Conservation (phyloP, 2,888 invertebrate species). For the Operophtera brumata region DNA sequence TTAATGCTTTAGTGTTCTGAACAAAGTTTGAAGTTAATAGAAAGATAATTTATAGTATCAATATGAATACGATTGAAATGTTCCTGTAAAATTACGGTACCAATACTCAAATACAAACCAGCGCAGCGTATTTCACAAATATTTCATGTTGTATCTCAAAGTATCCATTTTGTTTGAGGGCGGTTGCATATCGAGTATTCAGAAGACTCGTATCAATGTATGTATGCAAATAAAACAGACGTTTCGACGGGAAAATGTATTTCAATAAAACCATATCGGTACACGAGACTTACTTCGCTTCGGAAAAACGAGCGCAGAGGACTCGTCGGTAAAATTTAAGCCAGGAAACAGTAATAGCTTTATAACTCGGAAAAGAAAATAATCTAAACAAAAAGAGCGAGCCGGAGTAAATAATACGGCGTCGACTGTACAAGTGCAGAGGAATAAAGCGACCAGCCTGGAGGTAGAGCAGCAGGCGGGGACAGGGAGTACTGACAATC, state of each 20-base stretch:
- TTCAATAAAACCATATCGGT: conserved; percentile 43
- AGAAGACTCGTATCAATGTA: conserved; percentile 38
- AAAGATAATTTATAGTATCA: background rate
- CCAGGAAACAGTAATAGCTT: conserved; percentile 58
- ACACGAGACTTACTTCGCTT: conserved; percentile 27
- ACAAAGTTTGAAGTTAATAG: background rate
- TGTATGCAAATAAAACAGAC: conserved; percentile 48
- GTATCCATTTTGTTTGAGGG: conserved; percentile 31
- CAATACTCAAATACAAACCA: conserved; percentile 23
- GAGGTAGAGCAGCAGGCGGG: conserved; percentile 45
- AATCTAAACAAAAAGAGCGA: conserved; percentile 60
- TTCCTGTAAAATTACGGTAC: conserved; percentile 10
- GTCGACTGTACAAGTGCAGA: conserved; percentile 43
- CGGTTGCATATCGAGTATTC: conserved; percentile 41
- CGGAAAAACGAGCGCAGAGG: conserved; percentile 33
- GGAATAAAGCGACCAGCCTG: conserved; percentile 57
- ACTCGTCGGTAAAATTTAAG: conserved; percentile 29
- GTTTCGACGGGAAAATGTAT: conserved; percentile 46
- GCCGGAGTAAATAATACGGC: conserved; percentile 52
- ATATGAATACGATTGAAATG: conserved; percentile 6
- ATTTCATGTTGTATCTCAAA: conserved; percentile 28
- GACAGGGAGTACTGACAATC: conserved; percentile 71
- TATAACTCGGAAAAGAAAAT: conserved; percentile 62
- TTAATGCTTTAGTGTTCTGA: background rate
- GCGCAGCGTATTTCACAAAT: conserved; percentile 26